These are phyloP conservation scores for Eupithecia tripunctaria DNA, from an alignment of 2,888 invertebrate species.

Conservation along the genomic window DNA sequence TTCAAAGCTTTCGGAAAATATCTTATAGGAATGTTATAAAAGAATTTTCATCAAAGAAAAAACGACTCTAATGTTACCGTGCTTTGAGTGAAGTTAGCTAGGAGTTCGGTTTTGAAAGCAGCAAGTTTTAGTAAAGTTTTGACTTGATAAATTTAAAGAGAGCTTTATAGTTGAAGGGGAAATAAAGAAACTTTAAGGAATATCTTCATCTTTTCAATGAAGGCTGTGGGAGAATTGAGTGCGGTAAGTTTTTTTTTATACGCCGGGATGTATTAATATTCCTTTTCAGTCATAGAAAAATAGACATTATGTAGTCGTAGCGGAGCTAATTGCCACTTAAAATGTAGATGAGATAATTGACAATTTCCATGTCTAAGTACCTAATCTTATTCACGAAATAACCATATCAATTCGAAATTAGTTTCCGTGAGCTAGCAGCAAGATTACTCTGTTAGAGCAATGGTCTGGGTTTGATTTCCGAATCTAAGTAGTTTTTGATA, in stretches of 20 bases:
- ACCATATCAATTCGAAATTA: not conserved
- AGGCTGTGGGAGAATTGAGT: constrained; percentile 6
- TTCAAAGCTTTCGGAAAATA: not conserved
- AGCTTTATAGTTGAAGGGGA: constrained; percentile 23
- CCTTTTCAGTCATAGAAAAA: not conserved
- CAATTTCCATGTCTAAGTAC: constrained; percentile 8
- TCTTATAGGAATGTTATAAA: not conserved
- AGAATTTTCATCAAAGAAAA: not conserved
- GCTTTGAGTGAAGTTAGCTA: constrained; percentile 1
- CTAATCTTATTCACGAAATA: constrained; percentile 2
- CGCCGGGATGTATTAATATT: not conserved
- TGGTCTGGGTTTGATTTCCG: not conserved
- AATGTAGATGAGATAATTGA: constrained; percentile 26
- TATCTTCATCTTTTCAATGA: constrained; percentile 17
- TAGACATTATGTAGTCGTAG: constrained; percentile 11
- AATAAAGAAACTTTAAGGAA: constrained; percentile 11
- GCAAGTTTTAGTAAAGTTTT: constrained; percentile 1
- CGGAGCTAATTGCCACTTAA: constrained; percentile 33
- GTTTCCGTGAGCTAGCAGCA: not conserved
- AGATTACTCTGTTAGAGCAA: not conserved
- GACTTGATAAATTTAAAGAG: not conserved
- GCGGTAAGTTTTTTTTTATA: constrained; percentile 37
- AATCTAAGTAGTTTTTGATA: not conserved
- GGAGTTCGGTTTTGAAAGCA: not conserved
- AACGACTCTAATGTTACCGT: not conserved